These are phyloP conservation scores for Iguana delicatissima DNA, from an alignment of 2,797 vertebrate species.

Conservation along the genomic window DNA sequence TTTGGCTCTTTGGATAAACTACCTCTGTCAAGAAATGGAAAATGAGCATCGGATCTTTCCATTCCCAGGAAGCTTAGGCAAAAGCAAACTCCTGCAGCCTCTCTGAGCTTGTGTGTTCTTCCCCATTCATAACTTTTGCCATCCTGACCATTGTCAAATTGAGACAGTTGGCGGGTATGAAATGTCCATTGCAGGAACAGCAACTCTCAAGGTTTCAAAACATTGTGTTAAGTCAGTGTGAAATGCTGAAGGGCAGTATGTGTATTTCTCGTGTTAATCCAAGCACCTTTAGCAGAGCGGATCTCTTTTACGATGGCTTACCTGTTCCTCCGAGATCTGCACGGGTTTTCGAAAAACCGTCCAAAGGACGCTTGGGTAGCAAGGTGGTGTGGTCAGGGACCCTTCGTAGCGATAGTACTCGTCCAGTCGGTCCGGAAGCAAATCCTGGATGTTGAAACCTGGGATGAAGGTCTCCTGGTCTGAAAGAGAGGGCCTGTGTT, in stretches of 20 bases:
- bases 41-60: too few species aligned
- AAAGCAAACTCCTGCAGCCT: too few species aligned
- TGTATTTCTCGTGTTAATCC: background rate
- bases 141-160: too few species aligned
- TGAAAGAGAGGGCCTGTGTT: conserved; percentile 56
- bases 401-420: conserved; percentile 95
- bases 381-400: conserved; percentile 96
- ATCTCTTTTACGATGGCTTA: conserved; percentile 46
- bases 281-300: background rate
- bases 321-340: conserved; percentile 91
- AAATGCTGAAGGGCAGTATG: background rate
- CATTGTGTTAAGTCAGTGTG: background rate
- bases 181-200: background rate
- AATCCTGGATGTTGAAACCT: conserved; percentile 86
- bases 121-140: too few species aligned
- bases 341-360: conserved; percentile 90
- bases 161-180: too few species aligned
- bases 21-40: too few species aligned
- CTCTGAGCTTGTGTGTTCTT: too few species aligned
- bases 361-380: conserved; percentile 95
- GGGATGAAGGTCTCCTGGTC: conserved; percentile 86
- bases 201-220: background rate
- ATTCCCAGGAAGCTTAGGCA: too few species aligned
- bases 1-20: too few species aligned
- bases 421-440: conserved; percentile 87